phyloP scores from a whole-genome alignment of 2,113 vertebrate genomes.

The Sisor rabdophorus region DNA sequence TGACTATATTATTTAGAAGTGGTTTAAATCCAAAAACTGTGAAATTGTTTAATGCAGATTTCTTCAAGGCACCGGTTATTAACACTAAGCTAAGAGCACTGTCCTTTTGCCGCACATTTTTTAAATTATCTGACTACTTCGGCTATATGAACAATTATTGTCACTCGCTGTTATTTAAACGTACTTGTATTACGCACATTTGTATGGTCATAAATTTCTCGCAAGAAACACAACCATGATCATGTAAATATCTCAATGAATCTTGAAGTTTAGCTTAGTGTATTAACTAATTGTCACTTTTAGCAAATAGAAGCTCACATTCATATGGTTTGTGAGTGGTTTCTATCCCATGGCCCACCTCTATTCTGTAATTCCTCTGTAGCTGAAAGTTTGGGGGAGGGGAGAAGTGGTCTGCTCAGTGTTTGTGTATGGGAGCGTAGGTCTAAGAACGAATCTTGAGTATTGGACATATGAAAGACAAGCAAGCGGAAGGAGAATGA shows the following conservation, averaged over 20 bases:
- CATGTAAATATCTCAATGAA: neutral
- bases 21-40: neutral
- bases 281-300: neutral
- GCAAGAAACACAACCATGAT: neutral
- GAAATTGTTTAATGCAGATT: neutral
- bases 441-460: slow-evolving; percentile 29
- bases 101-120: neutral
- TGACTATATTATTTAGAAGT: neutral
- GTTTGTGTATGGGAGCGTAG: slow-evolving; percentile 5
- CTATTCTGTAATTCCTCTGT: slow-evolving; percentile 31
- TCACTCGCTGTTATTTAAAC: neutral
- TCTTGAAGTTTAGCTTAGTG: neutral
- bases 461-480: slow-evolving; percentile 27
- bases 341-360: neutral
- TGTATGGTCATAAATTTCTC: neutral
- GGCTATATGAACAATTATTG: neutral
- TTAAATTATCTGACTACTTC: neutral
- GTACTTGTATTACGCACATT: neutral
- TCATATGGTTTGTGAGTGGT: neutral
- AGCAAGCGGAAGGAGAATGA: slow-evolving; percentile 7
- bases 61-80: neutral
- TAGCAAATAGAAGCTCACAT: neutral
- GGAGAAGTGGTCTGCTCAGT: slow-evolving; percentile 26
- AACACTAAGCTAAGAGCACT: neutral
- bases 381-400: slow-evolving; percentile 38